These are phyloP conservation scores for Tetrapedia diversipes DNA, from an alignment of 2,888 invertebrate species.

Conservation along the genomic window DNA sequence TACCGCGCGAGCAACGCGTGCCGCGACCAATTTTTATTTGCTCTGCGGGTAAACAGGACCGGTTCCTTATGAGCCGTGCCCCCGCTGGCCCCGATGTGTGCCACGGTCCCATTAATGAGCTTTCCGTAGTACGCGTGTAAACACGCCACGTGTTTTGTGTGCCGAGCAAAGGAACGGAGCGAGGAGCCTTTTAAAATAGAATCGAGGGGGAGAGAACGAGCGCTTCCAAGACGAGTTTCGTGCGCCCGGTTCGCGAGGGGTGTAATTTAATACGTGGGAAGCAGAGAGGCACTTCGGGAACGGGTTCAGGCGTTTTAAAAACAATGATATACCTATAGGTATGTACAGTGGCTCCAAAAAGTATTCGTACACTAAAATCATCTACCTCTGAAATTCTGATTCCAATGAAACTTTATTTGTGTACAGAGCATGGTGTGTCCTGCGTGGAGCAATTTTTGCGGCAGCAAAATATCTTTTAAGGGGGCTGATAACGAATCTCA, in stretches of 20 bases:
- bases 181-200: slow-evolving; percentile 58
- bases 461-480: too few relatives aligned
- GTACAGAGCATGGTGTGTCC: too few relatives aligned
- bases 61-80: slow-evolving; percentile 38
- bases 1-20: slow-evolving; percentile 19
- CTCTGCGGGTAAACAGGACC: slow-evolving; percentile 31
- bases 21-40: slow-evolving; percentile 47
- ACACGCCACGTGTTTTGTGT: slow-evolving; percentile 44
- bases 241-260: background rate
- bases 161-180: slow-evolving; percentile 28
- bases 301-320: background rate
- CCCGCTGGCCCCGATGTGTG: slow-evolving; percentile 14
- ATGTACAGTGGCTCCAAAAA: too few relatives aligned
- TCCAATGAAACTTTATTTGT: too few relatives aligned
- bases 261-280: slow-evolving; percentile 7
- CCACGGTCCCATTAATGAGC: slow-evolving; percentile 47
- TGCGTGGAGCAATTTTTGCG: too few relatives aligned
- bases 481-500: too few relatives aligned
- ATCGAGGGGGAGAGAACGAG: slow-evolving; percentile 20
- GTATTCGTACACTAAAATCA: too few relatives aligned
- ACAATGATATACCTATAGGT: too few relatives aligned
- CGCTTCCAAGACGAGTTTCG: slow-evolving; percentile 32
- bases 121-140: slow-evolving; percentile 52
- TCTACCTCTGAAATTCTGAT: too few relatives aligned
- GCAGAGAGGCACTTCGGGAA: background rate